A percentile compares a stretch with the other conserved stretches of the same genome.
phyloP scores from a whole-genome alignment of 2,888 invertebrate genomes.

The Drosophila peninsularis region DNA sequence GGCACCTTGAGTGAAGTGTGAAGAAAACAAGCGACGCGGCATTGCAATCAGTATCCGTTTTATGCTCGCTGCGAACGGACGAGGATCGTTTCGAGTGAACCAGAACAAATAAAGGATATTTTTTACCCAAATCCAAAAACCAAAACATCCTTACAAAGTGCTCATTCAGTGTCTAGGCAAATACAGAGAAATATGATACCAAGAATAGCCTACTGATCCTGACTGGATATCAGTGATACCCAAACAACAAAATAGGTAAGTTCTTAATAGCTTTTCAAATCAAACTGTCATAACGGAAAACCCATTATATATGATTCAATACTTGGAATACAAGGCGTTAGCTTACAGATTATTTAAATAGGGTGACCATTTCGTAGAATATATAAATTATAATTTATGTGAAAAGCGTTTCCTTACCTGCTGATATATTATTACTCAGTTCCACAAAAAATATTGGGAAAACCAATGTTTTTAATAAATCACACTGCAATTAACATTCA shows the following conservation, averaged over 20 bases:
- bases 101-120: background rate
- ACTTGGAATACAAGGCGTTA: background rate
- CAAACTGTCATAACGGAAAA: background rate
- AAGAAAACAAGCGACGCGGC: conserved; percentile 55
- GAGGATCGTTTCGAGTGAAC: conserved; percentile 12
- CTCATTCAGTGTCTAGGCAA: conserved; percentile 14
- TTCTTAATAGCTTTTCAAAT: background rate
- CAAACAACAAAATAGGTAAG: conserved; percentile 25
- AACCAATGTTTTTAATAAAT: background rate
- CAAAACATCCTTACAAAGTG: conserved; percentile 6
- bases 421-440: background rate
- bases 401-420: background rate
- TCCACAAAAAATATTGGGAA: background rate
- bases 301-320: background rate
- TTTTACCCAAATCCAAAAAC: background rate
- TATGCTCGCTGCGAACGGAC: conserved; percentile 60
- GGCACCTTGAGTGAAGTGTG: conserved; percentile 67
- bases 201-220: conserved; percentile 60
- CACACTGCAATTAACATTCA: background rate
- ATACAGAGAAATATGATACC: conserved; percentile 55
- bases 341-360: background rate
- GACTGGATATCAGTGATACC: conserved; percentile 49
- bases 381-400: too few species aligned
- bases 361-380: too few species aligned
- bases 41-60: conserved; percentile 71